phyloP scores from a whole-genome alignment of 2,797 vertebrate genomes.

The Anguilla obscura region DNA sequence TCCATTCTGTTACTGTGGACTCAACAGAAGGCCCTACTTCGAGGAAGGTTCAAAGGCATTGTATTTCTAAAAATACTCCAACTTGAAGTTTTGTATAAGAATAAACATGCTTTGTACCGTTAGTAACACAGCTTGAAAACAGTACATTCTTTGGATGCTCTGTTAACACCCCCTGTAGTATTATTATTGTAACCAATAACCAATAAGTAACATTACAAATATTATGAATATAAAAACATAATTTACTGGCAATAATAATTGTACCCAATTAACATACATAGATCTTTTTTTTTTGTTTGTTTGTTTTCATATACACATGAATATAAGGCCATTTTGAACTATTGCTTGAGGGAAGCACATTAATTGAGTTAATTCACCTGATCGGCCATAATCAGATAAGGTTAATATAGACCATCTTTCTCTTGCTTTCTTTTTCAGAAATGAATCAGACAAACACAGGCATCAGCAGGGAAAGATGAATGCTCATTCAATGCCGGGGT shows the following conservation, averaged over 20 bases:
- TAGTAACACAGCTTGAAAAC: background rate
- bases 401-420: slow-evolving; percentile 21
- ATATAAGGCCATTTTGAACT: background rate
- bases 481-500: background rate
- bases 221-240: background rate
- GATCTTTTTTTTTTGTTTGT: background rate
- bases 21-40: too few species aligned
- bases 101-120: background rate
- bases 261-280: slow-evolving; percentile 16
- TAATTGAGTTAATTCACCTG: slow-evolving; percentile 8
- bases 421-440: background rate
- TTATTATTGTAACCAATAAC: background rate
- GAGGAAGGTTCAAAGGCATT: too few species aligned
- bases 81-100: background rate
- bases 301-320: slow-evolving; percentile 16
- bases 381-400: slow-evolving; percentile 20
- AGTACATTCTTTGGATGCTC: background rate
- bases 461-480: background rate
- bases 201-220: background rate
- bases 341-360: slow-evolving; percentile 10
- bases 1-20: too few species aligned
- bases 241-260: background rate
- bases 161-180: background rate
- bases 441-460: background rate
- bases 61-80: too few species aligned